Evolutionary conservation across 2,888 invertebrate genomes (phyloP).

Genomic region (Callyntrura sp.): DNA sequence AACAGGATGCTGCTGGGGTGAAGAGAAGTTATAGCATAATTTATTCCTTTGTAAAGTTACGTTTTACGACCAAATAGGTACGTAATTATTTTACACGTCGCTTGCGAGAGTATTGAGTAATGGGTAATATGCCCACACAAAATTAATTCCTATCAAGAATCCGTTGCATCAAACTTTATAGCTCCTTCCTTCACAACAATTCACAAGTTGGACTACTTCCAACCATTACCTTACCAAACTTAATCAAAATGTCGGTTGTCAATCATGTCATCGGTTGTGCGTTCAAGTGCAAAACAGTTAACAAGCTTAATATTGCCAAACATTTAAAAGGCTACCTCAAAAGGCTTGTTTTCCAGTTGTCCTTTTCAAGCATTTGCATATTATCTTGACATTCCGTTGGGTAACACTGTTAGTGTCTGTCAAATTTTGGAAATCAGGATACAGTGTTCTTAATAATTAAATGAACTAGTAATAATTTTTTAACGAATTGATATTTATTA

Average conservation of each 20-base stretch:
- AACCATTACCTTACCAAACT: slow-evolving; percentile 27
- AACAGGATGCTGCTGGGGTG: neutral
- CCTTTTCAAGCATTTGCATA: neutral
- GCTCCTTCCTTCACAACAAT: too few species aligned
- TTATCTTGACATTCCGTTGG: neutral
- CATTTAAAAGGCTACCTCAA: neutral
- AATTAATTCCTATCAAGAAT: neutral
- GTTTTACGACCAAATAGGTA: too few species aligned
- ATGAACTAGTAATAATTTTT: too few species aligned
- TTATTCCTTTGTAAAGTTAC: too few species aligned
- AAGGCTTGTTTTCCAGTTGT: too few species aligned
- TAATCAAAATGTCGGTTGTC: neutral
- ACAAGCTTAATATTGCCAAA: neutral
- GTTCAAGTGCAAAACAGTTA: neutral
- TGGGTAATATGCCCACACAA: neutral
- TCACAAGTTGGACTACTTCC: neutral
- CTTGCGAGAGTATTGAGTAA: too few species aligned
- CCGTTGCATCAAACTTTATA: too few species aligned
- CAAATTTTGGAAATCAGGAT: too few species aligned
- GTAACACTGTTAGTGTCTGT: neutral
- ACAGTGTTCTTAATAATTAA: too few species aligned
- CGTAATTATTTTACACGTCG: too few species aligned
- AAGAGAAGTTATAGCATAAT: too few species aligned
- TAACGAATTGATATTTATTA: neutral
- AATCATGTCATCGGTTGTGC: neutral